These are phyloP conservation scores for Drymonia ruficornis DNA, from an alignment of 2,888 invertebrate species.

Conservation along the genomic window DNA sequence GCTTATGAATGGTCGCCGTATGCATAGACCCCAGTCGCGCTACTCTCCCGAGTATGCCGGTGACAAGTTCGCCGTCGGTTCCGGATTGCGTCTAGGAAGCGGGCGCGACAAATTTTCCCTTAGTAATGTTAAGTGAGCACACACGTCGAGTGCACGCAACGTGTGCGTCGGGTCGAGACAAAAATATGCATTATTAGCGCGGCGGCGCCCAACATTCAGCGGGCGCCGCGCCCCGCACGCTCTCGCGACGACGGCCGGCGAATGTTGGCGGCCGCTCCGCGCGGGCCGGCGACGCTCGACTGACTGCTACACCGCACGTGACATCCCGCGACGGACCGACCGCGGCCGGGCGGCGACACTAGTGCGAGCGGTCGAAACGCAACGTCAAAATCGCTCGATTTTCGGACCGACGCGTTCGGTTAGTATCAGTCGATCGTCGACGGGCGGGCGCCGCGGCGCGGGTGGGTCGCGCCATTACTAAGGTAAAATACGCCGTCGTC, in stretches of 20 bases:
- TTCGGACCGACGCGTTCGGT: not conserved
- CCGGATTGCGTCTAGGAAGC: conserved; percentile 57
- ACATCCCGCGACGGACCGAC: not conserved
- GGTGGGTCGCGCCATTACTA: conserved; percentile 69
- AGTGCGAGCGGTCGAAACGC: not conserved
- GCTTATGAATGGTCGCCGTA: conserved; percentile 3
- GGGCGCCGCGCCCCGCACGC: conserved; percentile 14
- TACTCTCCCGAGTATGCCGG: not conserved
- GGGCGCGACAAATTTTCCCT: conserved; percentile 79
- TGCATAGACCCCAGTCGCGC: not conserved
- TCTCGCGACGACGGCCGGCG: conserved; percentile 14
- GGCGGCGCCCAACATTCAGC: conserved; percentile 32
- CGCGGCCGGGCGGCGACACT: not conserved
- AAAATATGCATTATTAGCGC: conserved; percentile 78
- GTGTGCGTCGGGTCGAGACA: conserved; percentile 57
- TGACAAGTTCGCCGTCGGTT: conserved; percentile 47
- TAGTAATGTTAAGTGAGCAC: conserved; percentile 74
- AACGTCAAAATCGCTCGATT: too few relatives aligned
- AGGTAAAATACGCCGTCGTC: conserved; percentile 73
- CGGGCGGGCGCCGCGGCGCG: conserved; percentile 27
- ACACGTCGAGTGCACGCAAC: conserved; percentile 39
- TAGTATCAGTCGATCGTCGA: conserved; percentile 1
- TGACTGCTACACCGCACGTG: conserved; percentile 20
- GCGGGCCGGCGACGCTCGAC: conserved; percentile 13
- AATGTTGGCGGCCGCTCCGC: not conserved